Conservation (phyloP, 1,140 invertebrate species). For the Drosophila mayri region DNA sequence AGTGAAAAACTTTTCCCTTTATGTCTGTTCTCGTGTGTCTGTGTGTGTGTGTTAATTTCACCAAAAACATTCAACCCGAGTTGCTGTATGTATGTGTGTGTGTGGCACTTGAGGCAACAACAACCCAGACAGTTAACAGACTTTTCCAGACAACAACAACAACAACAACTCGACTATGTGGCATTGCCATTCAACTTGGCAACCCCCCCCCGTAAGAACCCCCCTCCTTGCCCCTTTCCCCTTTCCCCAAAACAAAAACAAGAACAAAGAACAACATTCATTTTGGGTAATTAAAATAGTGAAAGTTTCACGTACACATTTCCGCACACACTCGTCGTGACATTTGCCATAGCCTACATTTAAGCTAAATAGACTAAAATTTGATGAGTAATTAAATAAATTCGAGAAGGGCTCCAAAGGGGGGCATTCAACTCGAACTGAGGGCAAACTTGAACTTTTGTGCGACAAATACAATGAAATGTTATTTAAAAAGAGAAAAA, state of each 20-base stretch:
- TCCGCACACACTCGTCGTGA: conserved; percentile 4
- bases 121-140: conserved; percentile 77
- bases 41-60: conserved; percentile 36
- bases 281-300: conserved; percentile 77
- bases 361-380: conserved; percentile 48
- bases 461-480: conserved; percentile 10
- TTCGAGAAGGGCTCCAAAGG: neutral
- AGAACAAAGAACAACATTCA: conserved; percentile 53
- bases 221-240: neutral
- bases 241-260: neutral
- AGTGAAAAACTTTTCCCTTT: conserved; percentile 60
- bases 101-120: conserved; percentile 65
- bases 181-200: conserved; percentile 50
- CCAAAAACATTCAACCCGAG: conserved; percentile 15
- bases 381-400: conserved; percentile 28
- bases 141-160: conserved; percentile 60
- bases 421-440: conserved; percentile 8
- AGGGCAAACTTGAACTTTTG: conserved; percentile 6
- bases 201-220: neutral
- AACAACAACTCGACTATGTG: conserved; percentile 49
- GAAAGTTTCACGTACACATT: conserved; percentile 50
- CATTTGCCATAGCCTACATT: conserved; percentile 74
- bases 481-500: neutral
- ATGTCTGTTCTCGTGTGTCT: conserved; percentile 4
- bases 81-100: conserved; percentile 10